phyloP scores from a whole-genome alignment of 2,888 invertebrate genomes.

The Drosophila neotestacea region DNA sequence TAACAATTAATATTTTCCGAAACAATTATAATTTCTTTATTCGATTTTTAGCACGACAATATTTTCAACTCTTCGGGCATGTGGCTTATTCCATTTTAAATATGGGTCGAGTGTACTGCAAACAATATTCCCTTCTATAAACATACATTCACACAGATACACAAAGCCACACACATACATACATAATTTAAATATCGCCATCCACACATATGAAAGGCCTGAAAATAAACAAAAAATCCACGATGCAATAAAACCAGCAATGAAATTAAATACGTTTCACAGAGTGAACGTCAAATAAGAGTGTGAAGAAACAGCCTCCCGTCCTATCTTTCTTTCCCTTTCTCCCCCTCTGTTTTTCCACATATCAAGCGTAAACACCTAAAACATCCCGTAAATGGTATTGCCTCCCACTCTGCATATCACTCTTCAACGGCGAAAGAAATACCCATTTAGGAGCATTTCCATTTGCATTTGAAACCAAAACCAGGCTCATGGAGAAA shows the following conservation, averaged over 20 bases:
- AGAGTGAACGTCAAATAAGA: constrained; percentile 58
- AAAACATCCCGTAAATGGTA: constrained; percentile 53
- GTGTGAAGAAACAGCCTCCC: constrained; percentile 32
- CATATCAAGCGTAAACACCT: constrained; percentile 8
- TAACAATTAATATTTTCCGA: constrained; percentile 18
- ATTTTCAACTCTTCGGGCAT: constrained; percentile 20
- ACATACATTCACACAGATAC: not conserved
- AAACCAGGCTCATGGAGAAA: constrained; percentile 52
- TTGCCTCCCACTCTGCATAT: not conserved
- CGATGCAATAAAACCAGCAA: constrained; percentile 46
- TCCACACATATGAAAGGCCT: constrained; percentile 26
- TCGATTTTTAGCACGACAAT: constrained; percentile 30
- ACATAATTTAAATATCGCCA: constrained; percentile 7
- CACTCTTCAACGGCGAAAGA: not conserved
- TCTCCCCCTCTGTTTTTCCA: not conserved
- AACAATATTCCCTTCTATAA: constrained; percentile 27
- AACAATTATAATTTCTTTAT: constrained; percentile 14
- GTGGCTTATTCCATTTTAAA: constrained; percentile 37
- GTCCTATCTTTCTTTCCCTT: not conserved
- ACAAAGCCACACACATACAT: not conserved
- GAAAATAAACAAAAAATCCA: constrained; percentile 47
- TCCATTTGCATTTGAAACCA: constrained; percentile 63
- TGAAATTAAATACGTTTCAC: constrained; percentile 69
- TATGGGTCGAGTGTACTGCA: constrained; percentile 48
- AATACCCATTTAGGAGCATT: constrained; percentile 40